Base-by-base conservation (phyloP, 1,140 invertebrate species). In the Anagrus nilaparvatae region DNA sequence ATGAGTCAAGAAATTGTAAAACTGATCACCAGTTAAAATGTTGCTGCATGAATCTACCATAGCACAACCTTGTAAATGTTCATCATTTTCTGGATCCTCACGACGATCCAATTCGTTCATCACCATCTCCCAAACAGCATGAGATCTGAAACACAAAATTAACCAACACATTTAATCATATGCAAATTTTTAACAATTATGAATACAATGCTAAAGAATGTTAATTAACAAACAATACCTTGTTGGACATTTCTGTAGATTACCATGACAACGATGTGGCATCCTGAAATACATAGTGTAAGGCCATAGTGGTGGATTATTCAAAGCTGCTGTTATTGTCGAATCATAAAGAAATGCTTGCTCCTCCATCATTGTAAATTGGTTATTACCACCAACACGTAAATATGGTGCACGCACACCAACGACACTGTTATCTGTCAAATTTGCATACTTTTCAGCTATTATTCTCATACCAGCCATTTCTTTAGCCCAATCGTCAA, bases 241-340 rank as follows among this genome's bases (percentile, higher is more conserved):
- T 1, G 90, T 92, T 12, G 90, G 91, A 57, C 90, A 95, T 55
- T 84, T 88, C 63, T 94, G 90, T 20, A 89, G 69, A 62, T 95
- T 93, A 42, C 91, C 91, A 63, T 94, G 90, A 58, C 91, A 95
- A 40, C 85, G 77, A 58, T 93, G 90, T 0, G 91, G 91, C 89
- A 95, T 95, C 41, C 88, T 77, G 78, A 93, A 96, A 74, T 95
- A 95, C 79, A 97, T 87, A 44, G 91, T 96, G 75, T 95, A 97
- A 5, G 91, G 92, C 91, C 91, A 97, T 21, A 96, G 76, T 14
- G 91, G 91, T 12, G 87, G 88, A 54, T 94, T 91, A 47, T 84
- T 88, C 12, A 95, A 70, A 5, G 90, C 86, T 10, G 90, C 89
- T 0, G 90, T 94, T 57, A 97, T 94, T 12, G 90, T 93, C 8